These are phyloP conservation scores for Phaetusa simplex DNA, from an alignment of 2,113 vertebrate genomes.

Conservation along the genomic window DNA sequence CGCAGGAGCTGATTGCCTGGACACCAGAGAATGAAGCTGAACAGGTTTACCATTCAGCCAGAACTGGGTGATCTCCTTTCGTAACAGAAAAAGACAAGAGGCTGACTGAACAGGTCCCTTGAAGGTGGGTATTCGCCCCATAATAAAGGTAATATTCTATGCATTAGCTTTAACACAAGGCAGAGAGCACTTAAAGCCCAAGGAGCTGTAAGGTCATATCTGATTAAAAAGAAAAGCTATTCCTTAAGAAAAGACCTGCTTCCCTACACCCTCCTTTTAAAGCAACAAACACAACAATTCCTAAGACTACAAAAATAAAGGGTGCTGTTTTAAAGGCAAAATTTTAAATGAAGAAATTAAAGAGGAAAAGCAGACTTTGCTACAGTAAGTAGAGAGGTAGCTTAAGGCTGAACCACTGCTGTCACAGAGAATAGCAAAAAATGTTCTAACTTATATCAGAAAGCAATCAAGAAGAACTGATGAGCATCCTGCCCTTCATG, in stretches of 20 bases:
- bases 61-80: background rate
- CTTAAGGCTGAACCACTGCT: background rate
- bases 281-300: background rate
- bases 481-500: background rate
- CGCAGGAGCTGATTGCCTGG: background rate
- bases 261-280: background rate
- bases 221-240: background rate
- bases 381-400: background rate
- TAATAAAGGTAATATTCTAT: background rate
- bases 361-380: background rate
- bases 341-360: background rate
- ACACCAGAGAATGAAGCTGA: background rate
- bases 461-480: conserved; percentile 38
- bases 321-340: background rate
- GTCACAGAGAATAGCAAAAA: background rate
- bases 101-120: background rate
- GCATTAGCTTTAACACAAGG: background rate
- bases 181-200: background rate
- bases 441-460: background rate
- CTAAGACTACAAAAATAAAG: background rate
- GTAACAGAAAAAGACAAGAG: background rate
- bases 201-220: background rate
- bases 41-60: background rate
- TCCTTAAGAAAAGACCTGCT: background rate
- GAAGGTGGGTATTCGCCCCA: background rate